Evolutionary conservation across 1,140 invertebrate species (phyloP).

Genomic region (Phortica variegata): DNA sequence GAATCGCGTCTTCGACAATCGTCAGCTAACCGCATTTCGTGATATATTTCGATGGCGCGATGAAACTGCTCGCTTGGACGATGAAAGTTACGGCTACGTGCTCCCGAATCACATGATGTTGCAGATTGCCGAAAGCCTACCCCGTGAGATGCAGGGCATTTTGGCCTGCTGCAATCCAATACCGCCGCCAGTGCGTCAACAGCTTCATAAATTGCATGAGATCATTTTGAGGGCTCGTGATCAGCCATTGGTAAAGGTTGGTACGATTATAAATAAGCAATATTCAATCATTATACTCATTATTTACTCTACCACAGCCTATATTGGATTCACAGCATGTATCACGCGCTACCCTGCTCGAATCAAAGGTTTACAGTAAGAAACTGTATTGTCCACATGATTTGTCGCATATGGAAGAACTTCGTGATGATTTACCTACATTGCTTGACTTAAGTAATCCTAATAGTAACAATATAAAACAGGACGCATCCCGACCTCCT

Average conservation of each 20-base stretch:
- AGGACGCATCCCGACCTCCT: too few species aligned
- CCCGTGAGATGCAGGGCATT: constrained; percentile 91
- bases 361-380: constrained; percentile 60
- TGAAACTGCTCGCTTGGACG: constrained; percentile 76
- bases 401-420: constrained; percentile 63
- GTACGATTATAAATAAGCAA: neutral
- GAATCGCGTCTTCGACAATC: constrained; percentile 80
- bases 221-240: constrained; percentile 76
- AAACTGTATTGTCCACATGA: constrained; percentile 70
- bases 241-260: constrained; percentile 69
- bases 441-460: too few species aligned
- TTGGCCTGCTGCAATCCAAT: constrained; percentile 92
- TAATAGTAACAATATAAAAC: neutral
- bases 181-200: constrained; percentile 79
- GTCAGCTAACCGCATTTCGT: constrained; percentile 81
- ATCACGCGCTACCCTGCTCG: constrained; percentile 58
- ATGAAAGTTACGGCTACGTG: constrained; percentile 91
- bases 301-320: constrained; percentile 43
- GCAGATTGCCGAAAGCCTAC: constrained; percentile 85
- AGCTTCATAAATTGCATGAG: constrained; percentile 74
- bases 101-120: constrained; percentile 95
- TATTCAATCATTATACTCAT: constrained; percentile 1
- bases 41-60: constrained; percentile 90
- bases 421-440: constrained; percentile 65
- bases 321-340: constrained; percentile 59